Base-by-base conservation (phyloP, 1,140 invertebrate genomes). In the Trachymyrmex cornetzi region DNA sequence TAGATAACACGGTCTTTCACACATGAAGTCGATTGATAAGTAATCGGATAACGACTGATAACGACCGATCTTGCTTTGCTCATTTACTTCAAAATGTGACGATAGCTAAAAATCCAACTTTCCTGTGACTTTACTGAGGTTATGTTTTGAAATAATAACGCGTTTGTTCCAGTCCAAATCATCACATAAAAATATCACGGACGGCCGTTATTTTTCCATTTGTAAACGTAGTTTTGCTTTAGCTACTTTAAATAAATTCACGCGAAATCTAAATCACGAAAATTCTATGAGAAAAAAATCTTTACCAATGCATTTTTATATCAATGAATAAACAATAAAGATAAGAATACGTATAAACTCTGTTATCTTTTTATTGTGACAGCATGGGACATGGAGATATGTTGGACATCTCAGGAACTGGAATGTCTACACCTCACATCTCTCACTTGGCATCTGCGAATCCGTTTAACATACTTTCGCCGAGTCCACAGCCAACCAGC, bases 401-500 rank as follows among this genome's bases (percentile, higher is more conserved):
- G 84, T 86, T 91, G 69, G 93, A 90, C 48, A 89, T 80, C 30
- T 90, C 89, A 27, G 88, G 89, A 4, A 87, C 55, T 81, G 89
- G 90, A 77, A 75, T 88, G 64, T 93, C 93, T 27, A 93, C 92
- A 22, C 90, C 91, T 66, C 89, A 92, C 63, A 88, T 92, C 50
- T 88, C 91, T 74, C 91, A 92, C 38, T 19, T 90, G 80, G 89
- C 86, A 64, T 87, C 92, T 6, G 89, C 81, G 11, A 93, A 93
- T 87, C 80, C 92, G 7, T 91, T 92, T 64, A 90, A 75, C 19
- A 91, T 87, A 89, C 89, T 91, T 77, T 88, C 91, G 27, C 77
- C 90, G 38, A 93, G 82, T 80, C 88, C 92, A 53, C 91, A 93
- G 53, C 91, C 93, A 48, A 93, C 92, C 61, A 93, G 88, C 64